phyloP scores from a whole-genome alignment of 2,113 vertebrate genomes.

The Myotis davidii region DNA sequence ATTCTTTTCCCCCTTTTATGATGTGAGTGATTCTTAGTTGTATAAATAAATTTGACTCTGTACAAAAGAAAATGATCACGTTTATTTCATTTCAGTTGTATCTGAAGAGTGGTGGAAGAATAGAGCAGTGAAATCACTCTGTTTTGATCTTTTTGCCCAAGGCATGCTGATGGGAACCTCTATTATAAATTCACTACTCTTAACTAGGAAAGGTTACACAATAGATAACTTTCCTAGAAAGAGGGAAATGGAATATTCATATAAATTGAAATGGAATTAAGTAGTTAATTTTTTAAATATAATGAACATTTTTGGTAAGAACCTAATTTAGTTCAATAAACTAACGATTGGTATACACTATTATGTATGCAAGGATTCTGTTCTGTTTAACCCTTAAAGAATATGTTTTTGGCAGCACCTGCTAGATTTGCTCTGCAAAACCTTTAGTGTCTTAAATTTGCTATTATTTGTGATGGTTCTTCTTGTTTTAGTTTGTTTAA shows the following conservation, averaged over 20 bases:
- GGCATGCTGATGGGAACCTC: background rate
- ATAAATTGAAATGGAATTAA: background rate
- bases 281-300: conserved; percentile 8
- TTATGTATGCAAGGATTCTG: background rate
- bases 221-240: conserved; percentile 44
- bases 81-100: conserved; percentile 12
- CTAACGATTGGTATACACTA: background rate
- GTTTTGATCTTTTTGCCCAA: background rate
- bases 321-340: background rate
- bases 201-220: conserved; percentile 14
- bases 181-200: background rate
- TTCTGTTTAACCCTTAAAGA: conserved; percentile 42
- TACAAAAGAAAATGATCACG: background rate
- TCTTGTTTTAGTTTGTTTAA: conserved; percentile 31
- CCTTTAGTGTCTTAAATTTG: conserved; percentile 40
- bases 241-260: background rate
- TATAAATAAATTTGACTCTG: background rate
- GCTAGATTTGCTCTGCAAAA: conserved; percentile 38
- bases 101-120: background rate
- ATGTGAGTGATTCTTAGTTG: conserved; percentile 9
- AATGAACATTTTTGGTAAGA: conserved; percentile 11
- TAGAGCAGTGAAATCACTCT: background rate
- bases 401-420: background rate
- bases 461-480: conserved; percentile 34
- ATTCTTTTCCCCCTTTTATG: background rate